Evolutionary conservation across 2,888 invertebrate species (phyloP), one percentile per base, ranked within the genome.

Genomic region (Acronicta alni): DNA sequence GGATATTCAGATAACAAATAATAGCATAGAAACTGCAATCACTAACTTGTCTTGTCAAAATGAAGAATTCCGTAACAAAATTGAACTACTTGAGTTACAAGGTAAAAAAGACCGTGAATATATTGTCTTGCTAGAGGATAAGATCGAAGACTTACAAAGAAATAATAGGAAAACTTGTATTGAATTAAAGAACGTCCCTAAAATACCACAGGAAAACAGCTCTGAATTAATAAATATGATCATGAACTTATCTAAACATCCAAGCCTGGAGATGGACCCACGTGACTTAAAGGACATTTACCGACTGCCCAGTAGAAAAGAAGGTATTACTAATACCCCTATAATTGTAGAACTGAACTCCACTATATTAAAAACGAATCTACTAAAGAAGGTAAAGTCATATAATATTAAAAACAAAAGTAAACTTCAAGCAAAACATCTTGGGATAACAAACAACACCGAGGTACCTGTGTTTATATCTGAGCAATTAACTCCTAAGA

Each of bases 211-310:
- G 4, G 49, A 57, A 39, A 38, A 17, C 2, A 42, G 38, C 37
- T 23, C 43, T 32, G 57, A 57, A 30, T 10, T 57, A 39, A 46
- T 52, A 8, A 39, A 52, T 14, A 57, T 57, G 51, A 41, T 57
- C 2, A 8, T 18, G 7, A 20, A 12, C 16, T 16, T 57, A 2
- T 39, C 51, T 2, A 49, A 51, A 15, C 26, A 30, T 12, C 39
- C 52, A 2, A 23, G 18, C 12, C 18, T 39, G 0, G 49, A 52
- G 0, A 6, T 57, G 41, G 35, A 1, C 7, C 1, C 20, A 5
- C 3, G 14, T 1, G 57, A 57, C n/a, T 46, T 57, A 16, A 51
- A 26, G n/a, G 57, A 57, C 18, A 57, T 57, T 35, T 18, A 48
- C n/a, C 35, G 57, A 49, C n/a, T 57, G 0, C 43, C 16, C 4